A percentile compares a stretch with the other conserved stretches of the same genome.
phyloP scores from a whole-genome alignment of 2,888 invertebrate genomes.

The Laspeyria flexula region DNA sequence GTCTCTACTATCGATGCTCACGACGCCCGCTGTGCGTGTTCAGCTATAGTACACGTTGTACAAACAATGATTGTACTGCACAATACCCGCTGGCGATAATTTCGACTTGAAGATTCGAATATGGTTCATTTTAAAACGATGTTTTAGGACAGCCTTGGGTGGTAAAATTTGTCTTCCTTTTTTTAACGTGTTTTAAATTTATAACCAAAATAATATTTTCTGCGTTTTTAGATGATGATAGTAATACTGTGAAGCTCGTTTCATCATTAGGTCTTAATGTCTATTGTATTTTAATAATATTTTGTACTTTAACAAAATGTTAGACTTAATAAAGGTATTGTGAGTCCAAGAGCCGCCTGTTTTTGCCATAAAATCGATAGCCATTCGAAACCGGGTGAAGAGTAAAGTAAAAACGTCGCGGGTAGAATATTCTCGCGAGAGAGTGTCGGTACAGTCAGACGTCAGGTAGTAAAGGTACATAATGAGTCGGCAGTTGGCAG shows the following conservation, averaged over 20 bases:
- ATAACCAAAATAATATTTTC: too few relatives aligned
- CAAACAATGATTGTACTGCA: neutral
- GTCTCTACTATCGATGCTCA: neutral
- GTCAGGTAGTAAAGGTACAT: conserved; percentile 46
- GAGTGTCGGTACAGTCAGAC: conserved; percentile 3
- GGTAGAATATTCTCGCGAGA: conserved; percentile 21
- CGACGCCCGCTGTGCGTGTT: neutral
- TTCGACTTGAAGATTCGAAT: neutral
- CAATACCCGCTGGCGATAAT: too few relatives aligned
- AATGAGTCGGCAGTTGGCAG: conserved; percentile 59
- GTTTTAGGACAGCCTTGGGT: too few relatives aligned
- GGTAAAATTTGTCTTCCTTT: too few relatives aligned
- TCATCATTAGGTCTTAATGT: too few relatives aligned
- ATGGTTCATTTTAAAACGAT: neutral
- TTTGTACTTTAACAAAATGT: too few relatives aligned
- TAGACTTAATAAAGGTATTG: too few relatives aligned
- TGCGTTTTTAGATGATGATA: too few relatives aligned
- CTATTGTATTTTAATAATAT: too few relatives aligned
- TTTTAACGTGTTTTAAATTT: too few relatives aligned
- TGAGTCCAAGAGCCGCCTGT: too few relatives aligned
- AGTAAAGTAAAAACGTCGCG: conserved; percentile 30
- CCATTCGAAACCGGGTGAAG: conserved; percentile 23
- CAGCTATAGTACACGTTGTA: neutral
- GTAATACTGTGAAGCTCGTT: too few relatives aligned
- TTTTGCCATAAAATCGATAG: conserved; percentile 17